Conservation (phyloP, 2,797 vertebrate genomes). For the Micrastur ruficollis region DNA sequence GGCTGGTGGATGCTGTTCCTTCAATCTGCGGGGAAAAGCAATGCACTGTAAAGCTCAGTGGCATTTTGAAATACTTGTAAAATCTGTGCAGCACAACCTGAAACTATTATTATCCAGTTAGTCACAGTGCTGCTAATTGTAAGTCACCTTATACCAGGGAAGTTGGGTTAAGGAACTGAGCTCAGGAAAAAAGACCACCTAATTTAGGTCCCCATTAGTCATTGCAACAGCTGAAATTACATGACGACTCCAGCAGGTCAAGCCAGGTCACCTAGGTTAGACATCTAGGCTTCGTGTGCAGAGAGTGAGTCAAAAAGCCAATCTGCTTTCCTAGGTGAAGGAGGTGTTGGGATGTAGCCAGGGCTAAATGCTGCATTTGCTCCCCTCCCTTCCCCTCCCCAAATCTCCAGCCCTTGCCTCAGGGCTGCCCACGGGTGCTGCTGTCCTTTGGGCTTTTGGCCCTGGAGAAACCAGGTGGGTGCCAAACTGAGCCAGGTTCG, state of each 20-base stretch:
- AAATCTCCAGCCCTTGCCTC: not conserved
- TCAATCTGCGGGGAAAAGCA: not conserved
- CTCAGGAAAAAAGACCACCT: not conserved
- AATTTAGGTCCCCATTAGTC: not conserved
- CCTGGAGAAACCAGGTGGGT: not conserved
- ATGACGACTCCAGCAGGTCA: not conserved
- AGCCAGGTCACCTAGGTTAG: not conserved
- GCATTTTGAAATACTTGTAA: slow-evolving; percentile 4
- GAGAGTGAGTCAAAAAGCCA: not conserved
- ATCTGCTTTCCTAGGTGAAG: not conserved
- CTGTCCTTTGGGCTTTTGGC: not conserved
- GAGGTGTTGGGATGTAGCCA: not conserved
- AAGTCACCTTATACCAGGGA: not conserved
- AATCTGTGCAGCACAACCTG: not conserved
- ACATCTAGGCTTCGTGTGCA: not conserved
- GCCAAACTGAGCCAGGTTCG: not conserved
- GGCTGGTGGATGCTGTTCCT: not conserved
- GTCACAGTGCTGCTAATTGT: slow-evolving; percentile 3
- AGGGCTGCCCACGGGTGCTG: not conserved
- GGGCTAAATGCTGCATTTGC: not conserved
- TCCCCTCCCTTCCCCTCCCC: not conserved
- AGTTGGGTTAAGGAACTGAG: not conserved
- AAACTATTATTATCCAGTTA: not conserved
- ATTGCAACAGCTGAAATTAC: not conserved
- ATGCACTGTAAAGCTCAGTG: not conserved